A percentile compares a stretch with the other conserved stretches of the same genome.
These are phyloP conservation scores for Balaeniceps rex DNA, from an alignment of 2,113 vertebrate species.

Conservation along the genomic window DNA sequence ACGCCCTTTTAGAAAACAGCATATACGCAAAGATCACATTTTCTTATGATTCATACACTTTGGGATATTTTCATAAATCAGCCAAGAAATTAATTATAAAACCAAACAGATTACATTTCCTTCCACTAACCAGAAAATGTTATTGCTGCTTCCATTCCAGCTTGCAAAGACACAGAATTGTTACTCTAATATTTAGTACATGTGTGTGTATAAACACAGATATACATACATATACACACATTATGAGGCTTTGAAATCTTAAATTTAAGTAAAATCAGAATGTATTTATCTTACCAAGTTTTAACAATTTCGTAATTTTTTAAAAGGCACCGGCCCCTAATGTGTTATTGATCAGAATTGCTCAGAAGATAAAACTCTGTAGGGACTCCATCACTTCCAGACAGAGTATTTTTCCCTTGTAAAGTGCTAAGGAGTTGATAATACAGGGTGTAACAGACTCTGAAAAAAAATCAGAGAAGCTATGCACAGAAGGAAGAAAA, in stretches of 20 bases:
- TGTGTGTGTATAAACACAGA: background rate
- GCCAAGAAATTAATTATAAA: background rate
- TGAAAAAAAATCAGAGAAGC: background rate
- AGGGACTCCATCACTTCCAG: background rate
- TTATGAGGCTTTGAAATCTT: background rate
- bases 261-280: background rate
- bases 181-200: background rate
- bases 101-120: background rate
- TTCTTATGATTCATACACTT: background rate
- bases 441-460: background rate
- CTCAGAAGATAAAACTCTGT: slow-evolving; percentile 29
- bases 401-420: slow-evolving; percentile 5
- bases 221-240: background rate
- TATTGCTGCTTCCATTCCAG: background rate
- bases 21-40: background rate
- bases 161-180: background rate
- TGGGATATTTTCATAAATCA: background rate
- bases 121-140: background rate
- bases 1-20: background rate
- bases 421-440: slow-evolving; percentile 33
- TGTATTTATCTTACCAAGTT: background rate
- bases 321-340: background rate
- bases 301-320: slow-evolving; percentile 14
- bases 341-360: slow-evolving; percentile 41
- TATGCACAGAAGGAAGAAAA: background rate